These are phyloP conservation scores for Drosophila mulleri DNA, from an alignment of 2,888 invertebrate genomes.

Conservation along the genomic window DNA sequence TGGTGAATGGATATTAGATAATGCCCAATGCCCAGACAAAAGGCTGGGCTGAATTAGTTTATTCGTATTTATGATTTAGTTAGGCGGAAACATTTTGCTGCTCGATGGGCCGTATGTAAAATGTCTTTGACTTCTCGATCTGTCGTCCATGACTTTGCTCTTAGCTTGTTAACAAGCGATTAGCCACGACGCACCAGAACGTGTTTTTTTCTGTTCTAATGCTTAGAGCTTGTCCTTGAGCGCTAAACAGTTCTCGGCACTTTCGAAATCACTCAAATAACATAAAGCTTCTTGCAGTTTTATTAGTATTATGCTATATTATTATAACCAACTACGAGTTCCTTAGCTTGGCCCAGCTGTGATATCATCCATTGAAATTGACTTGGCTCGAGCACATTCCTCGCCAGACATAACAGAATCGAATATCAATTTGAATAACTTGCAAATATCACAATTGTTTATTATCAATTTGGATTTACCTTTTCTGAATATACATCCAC, in stretches of 20 bases:
- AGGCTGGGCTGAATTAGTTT: conserved; percentile 30
- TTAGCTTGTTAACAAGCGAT: conserved; percentile 39
- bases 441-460: conserved; percentile 56
- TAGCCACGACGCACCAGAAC: conserved; percentile 27
- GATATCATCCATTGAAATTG: conserved; percentile 1
- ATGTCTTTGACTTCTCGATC: conserved; percentile 48
- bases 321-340: background rate
- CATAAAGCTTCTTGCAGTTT: conserved; percentile 3
- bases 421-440: conserved; percentile 16
- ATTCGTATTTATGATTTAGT: conserved; percentile 34
- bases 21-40: conserved; percentile 30
- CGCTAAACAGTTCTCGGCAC: conserved; percentile 13
- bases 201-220: conserved; percentile 9
- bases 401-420: background rate
- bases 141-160: conserved; percentile 39
- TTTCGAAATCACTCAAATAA: conserved; percentile 6
- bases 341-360: background rate
- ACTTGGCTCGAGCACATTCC: background rate
- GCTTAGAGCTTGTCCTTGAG: conserved; percentile 21
- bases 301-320: background rate
- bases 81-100: conserved; percentile 52
- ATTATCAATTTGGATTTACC: conserved; percentile 36
- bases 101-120: conserved; percentile 31
- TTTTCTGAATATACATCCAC: background rate
- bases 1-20: conserved; percentile 27